These are phyloP conservation scores for Delphinapterus leucas DNA, from an alignment of 2,113 vertebrate genomes.

Conservation along the genomic window DNA sequence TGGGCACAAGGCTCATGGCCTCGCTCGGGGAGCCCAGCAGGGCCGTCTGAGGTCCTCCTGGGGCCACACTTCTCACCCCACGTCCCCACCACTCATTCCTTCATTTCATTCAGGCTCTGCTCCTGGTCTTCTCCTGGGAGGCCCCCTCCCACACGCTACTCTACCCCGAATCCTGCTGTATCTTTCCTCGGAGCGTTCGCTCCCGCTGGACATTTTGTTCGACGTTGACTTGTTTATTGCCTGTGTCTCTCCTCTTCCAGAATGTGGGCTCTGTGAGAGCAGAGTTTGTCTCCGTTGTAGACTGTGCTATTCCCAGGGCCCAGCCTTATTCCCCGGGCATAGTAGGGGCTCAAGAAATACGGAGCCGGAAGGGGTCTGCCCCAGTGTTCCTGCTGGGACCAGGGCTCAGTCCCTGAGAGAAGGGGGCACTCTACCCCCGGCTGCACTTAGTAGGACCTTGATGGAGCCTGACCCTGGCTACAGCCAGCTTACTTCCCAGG, in stretches of 20 bases:
- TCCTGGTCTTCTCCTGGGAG: not conserved
- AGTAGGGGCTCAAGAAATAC: rapidly evolving
- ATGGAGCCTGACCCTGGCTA: not conserved
- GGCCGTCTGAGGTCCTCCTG: not conserved
- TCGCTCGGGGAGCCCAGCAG: not conserved
- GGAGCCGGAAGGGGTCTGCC: not conserved
- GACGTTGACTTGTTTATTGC: not conserved
- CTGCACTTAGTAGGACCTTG: not conserved
- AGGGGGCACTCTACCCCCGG: no score
- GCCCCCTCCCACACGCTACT: rapidly evolving
- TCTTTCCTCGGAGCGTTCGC: not conserved
- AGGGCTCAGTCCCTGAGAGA: not conserved
- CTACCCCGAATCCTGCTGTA: not conserved
- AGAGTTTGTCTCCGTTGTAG: not conserved
- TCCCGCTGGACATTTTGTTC: not conserved
- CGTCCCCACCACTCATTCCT: not conserved
- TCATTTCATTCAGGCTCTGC: not conserved
- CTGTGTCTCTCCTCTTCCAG: not conserved
- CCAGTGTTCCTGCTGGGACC: not conserved
- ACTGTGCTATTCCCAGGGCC: not conserved
- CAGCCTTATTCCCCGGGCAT: rapidly evolving
- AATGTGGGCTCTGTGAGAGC: not conserved
- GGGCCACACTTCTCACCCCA: not conserved
- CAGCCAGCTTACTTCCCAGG: not conserved
- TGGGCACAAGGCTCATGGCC: not conserved